Conservation (phyloP, 2,888 invertebrate genomes). For the Candidula unifasciata region DNA sequence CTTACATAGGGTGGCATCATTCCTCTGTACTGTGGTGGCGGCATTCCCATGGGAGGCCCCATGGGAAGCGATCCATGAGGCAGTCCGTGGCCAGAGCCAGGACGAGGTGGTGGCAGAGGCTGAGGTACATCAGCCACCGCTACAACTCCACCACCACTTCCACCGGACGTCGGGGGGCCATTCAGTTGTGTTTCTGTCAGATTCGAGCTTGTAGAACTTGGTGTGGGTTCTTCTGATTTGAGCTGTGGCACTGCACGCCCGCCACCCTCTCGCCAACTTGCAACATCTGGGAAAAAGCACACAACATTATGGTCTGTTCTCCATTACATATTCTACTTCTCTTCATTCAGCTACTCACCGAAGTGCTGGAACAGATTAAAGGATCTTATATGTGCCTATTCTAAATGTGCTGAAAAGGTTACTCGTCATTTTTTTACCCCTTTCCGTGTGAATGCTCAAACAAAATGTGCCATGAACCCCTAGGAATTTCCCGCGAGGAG, state of each 20-base stretch:
- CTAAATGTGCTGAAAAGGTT: too few relatives aligned
- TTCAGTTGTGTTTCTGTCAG: conserved; percentile 74
- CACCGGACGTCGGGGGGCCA: conserved; percentile 75
- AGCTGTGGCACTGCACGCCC: conserved; percentile 78
- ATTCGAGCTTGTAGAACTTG: conserved; percentile 68
- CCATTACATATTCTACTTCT: too few relatives aligned
- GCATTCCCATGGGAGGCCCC: conserved; percentile 73
- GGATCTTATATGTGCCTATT: too few relatives aligned
- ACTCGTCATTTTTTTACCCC: too few relatives aligned
- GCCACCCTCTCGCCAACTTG: conserved; percentile 92
- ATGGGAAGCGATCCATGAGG: conserved; percentile 66
- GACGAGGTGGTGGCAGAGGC: conserved; percentile 66
- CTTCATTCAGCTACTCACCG: too few relatives aligned
- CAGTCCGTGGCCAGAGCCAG: conserved; percentile 65
- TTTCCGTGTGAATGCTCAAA: too few relatives aligned
- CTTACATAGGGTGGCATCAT: conserved; percentile 77
- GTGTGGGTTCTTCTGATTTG: conserved; percentile 70
- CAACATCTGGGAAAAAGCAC: conserved; percentile 82
- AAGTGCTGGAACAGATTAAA: too few relatives aligned
- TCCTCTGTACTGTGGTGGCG: conserved; percentile 74
- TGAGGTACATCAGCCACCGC: conserved; percentile 57
- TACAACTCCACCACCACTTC: conserved; percentile 52
- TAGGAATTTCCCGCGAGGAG: too few relatives aligned
- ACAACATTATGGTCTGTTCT: background rate
- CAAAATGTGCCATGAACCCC: too few relatives aligned